Conservation (phyloP, 2,888 invertebrate genomes). For the Conops quadrifasciatus region DNA sequence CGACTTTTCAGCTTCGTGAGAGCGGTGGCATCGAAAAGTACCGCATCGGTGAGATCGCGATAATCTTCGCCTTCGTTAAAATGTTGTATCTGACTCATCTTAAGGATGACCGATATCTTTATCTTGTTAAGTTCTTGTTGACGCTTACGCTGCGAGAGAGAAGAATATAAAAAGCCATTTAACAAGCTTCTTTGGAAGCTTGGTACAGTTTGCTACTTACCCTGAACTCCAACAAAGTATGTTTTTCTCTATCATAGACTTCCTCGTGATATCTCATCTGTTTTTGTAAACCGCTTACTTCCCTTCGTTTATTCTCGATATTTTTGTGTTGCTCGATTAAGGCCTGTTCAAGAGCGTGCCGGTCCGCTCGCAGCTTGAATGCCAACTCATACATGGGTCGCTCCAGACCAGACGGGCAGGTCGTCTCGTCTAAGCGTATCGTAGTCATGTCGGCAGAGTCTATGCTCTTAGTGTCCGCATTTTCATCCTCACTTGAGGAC, state of each 20-base stretch:
- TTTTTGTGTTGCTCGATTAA: slow-evolving; percentile 69
- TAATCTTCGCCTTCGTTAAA: slow-evolving; percentile 66
- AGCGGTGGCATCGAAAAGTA: slow-evolving; percentile 73
- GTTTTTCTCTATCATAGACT: slow-evolving; percentile 69
- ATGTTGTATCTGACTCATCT: slow-evolving; percentile 75
- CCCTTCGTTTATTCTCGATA: slow-evolving; percentile 70
- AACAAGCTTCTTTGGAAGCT: no score
- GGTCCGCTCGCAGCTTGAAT: slow-evolving; percentile 71
- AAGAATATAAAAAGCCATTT: background rate
- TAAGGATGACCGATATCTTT: slow-evolving; percentile 73
- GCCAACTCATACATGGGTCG: slow-evolving; percentile 73
- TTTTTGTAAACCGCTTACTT: slow-evolving; percentile 71
- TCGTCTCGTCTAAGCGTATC: slow-evolving; percentile 74
- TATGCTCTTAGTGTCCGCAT: slow-evolving; percentile 69
- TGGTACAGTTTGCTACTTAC: no score
- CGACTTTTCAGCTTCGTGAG: slow-evolving; percentile 70
- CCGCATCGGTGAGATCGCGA: slow-evolving; percentile 64
- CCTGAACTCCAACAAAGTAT: slow-evolving; percentile 72
- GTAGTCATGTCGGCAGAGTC: slow-evolving; percentile 75
- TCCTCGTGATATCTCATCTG: slow-evolving; percentile 69
- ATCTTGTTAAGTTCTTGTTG: slow-evolving; percentile 83
- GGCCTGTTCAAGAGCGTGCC: slow-evolving; percentile 69
- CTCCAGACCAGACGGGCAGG: slow-evolving; percentile 79
- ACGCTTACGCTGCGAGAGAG: slow-evolving; percentile 64
- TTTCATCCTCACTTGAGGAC: slow-evolving; percentile 66